Conservation (phyloP, 1,140 invertebrate genomes). For the Philotrypesis tridentata region DNA sequence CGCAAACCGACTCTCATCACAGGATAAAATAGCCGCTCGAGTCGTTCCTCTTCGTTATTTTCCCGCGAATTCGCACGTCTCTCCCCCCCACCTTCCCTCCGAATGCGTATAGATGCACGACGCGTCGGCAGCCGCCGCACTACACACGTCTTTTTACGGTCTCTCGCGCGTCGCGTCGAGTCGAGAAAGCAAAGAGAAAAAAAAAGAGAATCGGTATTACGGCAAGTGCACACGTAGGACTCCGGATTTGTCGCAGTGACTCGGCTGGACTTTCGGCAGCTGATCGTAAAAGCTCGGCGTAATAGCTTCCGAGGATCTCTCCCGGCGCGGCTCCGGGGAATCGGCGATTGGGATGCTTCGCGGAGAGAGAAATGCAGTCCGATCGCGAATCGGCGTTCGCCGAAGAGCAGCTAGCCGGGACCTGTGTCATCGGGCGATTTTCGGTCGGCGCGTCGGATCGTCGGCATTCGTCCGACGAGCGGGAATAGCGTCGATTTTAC, state of each 20-base stretch:
- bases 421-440: neutral
- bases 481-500: no score
- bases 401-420: neutral
- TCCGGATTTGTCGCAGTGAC: constrained; percentile 58
- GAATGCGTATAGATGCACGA: neutral
- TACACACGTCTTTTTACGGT: constrained; percentile 11
- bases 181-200: no score
- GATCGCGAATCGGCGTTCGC: neutral
- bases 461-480: no score
- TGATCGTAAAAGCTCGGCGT: constrained; percentile 14
- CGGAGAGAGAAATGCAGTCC: no score
- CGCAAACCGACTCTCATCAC: neutral
- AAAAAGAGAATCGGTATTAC: neutral
- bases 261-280: constrained; percentile 23
- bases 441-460: neutral
- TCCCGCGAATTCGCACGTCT: neutral
- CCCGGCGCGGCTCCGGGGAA: no score
- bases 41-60: constrained; percentile 1
- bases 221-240: neutral
- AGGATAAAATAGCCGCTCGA: constrained; percentile 7
- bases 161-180: no score
- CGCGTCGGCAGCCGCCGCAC: neutral
- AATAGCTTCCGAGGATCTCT: constrained; percentile 50
- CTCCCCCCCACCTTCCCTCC: no score
- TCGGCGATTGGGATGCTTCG: no score